A percentile compares a stretch with the other conserved stretches of the same genome.
phyloP scores from a whole-genome alignment of 2,888 invertebrate genomes.

The Cephus pulcher region DNA sequence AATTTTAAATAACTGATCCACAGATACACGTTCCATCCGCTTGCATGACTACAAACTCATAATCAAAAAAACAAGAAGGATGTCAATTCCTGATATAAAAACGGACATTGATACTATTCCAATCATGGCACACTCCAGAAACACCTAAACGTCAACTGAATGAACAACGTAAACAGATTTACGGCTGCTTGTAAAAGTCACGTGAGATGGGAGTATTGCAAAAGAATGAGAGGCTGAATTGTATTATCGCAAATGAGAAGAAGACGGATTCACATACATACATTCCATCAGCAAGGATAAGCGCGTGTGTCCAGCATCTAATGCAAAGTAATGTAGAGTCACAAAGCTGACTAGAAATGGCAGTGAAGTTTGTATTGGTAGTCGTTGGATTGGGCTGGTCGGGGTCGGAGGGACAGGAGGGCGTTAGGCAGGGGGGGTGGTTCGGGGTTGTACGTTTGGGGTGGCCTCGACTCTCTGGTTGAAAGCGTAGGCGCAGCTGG shows the following conservation, averaged over 20 bases:
- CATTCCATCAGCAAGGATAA: not conserved
- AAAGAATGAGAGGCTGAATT: not conserved
- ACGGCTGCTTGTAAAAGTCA: not conserved
- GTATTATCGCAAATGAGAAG: not conserved
- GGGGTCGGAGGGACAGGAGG: constrained; percentile 14
- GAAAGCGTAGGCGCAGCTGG: constrained; percentile 31
- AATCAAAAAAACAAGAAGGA: not conserved
- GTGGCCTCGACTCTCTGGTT: constrained; percentile 25
- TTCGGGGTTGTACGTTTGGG: constrained; percentile 14
- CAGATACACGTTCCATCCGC: not conserved
- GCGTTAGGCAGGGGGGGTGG: constrained; percentile 12
- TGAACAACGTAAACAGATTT: not conserved
- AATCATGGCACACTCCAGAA: not conserved
- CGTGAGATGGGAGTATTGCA: not conserved
- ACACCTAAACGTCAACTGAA: not conserved
- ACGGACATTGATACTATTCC: not conserved
- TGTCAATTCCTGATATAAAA: not conserved
- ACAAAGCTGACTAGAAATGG: not conserved
- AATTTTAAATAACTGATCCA: constrained; percentile 28
- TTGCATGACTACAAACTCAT: not conserved
- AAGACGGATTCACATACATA: not conserved
- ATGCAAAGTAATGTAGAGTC: not conserved
- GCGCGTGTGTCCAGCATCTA: not conserved
- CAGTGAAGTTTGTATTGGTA: not conserved
- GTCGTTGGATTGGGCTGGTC: not conserved